Evolutionary conservation across 2,113 vertebrate genomes (phyloP).

Genomic region (Oncorhynchus nerka): DNA sequence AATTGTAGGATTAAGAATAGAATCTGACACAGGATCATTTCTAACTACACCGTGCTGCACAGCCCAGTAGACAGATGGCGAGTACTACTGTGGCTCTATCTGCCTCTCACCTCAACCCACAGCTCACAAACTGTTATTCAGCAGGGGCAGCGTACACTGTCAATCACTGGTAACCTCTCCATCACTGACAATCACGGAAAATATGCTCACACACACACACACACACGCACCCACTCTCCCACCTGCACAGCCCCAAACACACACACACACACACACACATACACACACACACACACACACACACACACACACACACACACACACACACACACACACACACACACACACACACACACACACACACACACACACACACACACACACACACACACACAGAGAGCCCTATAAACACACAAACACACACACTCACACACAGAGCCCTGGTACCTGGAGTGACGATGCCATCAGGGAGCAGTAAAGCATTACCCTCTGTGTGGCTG

Average conservation of each 20-base stretch:
- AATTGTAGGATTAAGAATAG: conserved; percentile 17
- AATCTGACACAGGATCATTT: conserved; percentile 39
- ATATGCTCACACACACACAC: conserved; percentile 11
- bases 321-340: conserved; percentile 7
- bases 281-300: conserved; percentile 5
- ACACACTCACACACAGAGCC: conserved; percentile 10
- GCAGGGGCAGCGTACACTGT: conserved; percentile 53
- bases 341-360: conserved; percentile 3
- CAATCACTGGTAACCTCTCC: conserved; percentile 52
- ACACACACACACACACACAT: conserved; percentile 1
- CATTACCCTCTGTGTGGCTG: conserved; percentile 74
- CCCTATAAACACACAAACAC: conserved; percentile 4
- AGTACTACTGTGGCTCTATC: conserved; percentile 29
- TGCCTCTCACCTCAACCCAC: conserved; percentile 39
- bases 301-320: conserved; percentile 12
- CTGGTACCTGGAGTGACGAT: conserved; percentile 63
- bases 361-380: background rate
- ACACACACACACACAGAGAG: background rate
- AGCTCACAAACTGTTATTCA: conserved; percentile 43
- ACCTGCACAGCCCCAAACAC: background rate
- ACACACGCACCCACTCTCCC: background rate
- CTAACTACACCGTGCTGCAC: conserved; percentile 32
- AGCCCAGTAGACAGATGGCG: conserved; percentile 43
- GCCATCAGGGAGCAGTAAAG: conserved; percentile 76
- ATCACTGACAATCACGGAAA: conserved; percentile 24